phyloP scores from a whole-genome alignment of 2,113 vertebrate genomes.

The Chloropsis cyanopogon region DNA sequence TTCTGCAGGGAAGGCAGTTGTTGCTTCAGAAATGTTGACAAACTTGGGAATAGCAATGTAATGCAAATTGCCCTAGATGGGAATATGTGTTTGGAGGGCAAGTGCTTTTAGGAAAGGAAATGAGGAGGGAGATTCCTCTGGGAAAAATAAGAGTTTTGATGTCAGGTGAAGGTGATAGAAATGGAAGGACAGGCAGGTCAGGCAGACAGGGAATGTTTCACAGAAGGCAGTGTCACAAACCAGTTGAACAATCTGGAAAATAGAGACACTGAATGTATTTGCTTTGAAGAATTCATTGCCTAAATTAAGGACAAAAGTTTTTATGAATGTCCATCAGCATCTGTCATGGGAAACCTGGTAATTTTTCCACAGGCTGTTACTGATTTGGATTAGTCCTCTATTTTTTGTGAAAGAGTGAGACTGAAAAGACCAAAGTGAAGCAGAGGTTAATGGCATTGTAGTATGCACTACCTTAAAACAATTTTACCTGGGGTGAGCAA shows the following conservation, averaged over 20 bases:
- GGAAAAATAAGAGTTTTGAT: neutral
- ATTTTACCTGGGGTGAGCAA: neutral
- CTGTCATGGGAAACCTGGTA: neutral
- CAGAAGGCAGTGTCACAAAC: neutral
- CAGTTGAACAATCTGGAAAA: neutral
- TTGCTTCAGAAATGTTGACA: neutral
- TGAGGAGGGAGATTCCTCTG: neutral
- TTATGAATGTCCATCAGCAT: neutral
- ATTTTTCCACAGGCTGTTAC: neutral
- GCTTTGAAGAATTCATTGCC: neutral
- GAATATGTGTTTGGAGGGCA: slow-evolving; percentile 1
- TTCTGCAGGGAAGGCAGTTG: neutral
- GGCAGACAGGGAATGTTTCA: neutral
- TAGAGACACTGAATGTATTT: neutral
- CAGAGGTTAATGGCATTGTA: neutral
- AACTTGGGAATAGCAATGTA: neutral
- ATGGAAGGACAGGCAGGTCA: neutral
- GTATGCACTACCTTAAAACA: neutral
- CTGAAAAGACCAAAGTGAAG: neutral
- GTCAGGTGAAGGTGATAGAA: neutral
- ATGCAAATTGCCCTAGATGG: neutral
- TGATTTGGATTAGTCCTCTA: neutral
- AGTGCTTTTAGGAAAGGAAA: neutral
- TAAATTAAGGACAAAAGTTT: neutral
- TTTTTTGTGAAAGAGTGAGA: neutral